A percentile compares a stretch with the other conserved stretches of the same genome.
Conservation (phyloP, 2,888 invertebrate genomes). For the Drosophila mercatorum region DNA sequence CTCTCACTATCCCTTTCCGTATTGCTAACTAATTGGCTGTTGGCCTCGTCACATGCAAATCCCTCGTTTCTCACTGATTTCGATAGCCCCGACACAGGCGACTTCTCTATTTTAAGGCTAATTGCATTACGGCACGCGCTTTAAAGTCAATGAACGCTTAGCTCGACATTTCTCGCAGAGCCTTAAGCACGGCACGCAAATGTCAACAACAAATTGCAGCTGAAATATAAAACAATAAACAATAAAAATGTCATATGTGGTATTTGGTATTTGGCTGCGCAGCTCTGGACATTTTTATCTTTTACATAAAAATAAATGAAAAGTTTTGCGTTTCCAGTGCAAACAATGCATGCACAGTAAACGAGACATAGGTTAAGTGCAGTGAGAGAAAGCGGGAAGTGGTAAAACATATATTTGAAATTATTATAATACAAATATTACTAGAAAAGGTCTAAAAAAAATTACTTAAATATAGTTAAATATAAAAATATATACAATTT, state of each 20-base stretch:
- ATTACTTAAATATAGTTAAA: too few relatives aligned
- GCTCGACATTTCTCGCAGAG: conserved; percentile 26
- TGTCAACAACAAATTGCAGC: conserved; percentile 61
- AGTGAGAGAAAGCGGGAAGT: conserved; percentile 8
- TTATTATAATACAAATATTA: not conserved
- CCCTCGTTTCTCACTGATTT: conserved; percentile 66
- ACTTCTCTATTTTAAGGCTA: conserved; percentile 54
- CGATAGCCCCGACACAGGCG: conserved; percentile 25
- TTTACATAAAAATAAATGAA: conserved; percentile 36
- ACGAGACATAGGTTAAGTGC: conserved; percentile 6
- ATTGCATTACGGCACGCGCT: conserved; percentile 74
- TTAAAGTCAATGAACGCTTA: conserved; percentile 76
- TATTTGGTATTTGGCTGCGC: conserved; percentile 16
- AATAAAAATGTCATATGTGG: conserved; percentile 61
- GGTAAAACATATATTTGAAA: not conserved
- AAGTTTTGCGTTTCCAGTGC: conserved; percentile 21
- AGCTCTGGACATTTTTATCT: conserved; percentile 39
- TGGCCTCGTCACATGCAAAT: conserved; percentile 60
- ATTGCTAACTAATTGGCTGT: conserved; percentile 56
- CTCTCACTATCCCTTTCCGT: not conserved
- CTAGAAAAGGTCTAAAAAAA: too few relatives aligned
- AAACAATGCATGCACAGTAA: conserved; percentile 18
- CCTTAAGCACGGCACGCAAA: conserved; percentile 70
- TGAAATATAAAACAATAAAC: conserved; percentile 50
- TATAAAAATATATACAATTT: too few relatives aligned